Evolutionary conservation across 2,797 vertebrate genomes (phyloP), one percentile per base, ranked within the genome.

Genomic region (Pseudochirops cupreus): DNA sequence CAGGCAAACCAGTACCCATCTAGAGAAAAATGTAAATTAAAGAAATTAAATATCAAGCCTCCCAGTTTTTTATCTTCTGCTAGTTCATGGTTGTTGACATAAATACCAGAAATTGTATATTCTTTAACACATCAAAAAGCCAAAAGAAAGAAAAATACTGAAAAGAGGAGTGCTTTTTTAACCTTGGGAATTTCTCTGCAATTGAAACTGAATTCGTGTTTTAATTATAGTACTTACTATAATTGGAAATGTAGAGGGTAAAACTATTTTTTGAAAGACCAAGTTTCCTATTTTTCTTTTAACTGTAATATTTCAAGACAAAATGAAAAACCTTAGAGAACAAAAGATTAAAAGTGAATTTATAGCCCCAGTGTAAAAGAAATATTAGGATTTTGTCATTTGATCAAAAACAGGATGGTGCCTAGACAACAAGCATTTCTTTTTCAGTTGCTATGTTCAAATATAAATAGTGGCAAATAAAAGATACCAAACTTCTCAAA

Each of bases 381-480:
- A 59, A 4, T 52, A 54, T 31, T 91, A 87, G 7, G 3, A 93
- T 93, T 96, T 95, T 91, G 93, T 74, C 94, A 89, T 90, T 92
- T 95, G 92, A 14, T 91, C 52, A 91, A 96, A 96, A 50, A 0
- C 54, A 96, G 95, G 94, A 96, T 91, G 89, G 90, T 94, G 21
- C 67, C 89, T 95, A 91, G 7, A 92, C 52, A 96, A 91, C 33
- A 56, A 93, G 91, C 74, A 91, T 87, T 87, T 87, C 67, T 87
- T 87, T 87, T 46, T 46, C 39, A 87, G 74, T 46, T 87, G 18
- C 74, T 87, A 74, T 46, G 31, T 87, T 87, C 67, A 82, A 39
- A 82, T 87, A 26, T 46, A 46, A 87, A 87, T 87, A 87, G 67
- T 74, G 18, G n/a, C 12, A 24, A 87, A 87, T 87, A 46, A 87